Percentiles rank a stretch among this genome's conserved stretches.
These are phyloP conservation scores for Lytechinus pictus DNA, from an alignment of 35 echinoderm and acorn worm genomes.

Conservation along the genomic window DNA sequence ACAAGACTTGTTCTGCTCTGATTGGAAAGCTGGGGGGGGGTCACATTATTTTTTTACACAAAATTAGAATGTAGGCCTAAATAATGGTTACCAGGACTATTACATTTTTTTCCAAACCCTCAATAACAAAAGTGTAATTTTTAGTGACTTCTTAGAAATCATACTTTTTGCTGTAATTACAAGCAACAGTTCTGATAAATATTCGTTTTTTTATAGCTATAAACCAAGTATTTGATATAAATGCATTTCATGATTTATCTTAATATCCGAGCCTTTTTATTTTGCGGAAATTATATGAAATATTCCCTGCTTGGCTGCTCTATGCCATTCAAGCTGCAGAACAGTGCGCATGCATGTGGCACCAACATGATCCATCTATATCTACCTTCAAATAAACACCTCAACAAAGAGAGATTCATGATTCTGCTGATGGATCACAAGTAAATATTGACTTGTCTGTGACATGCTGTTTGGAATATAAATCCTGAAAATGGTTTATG, in stretches of 20 bases:
- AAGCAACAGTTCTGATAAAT: too few relatives aligned
- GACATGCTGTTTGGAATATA: background rate
- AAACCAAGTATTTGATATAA: background rate
- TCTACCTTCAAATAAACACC: background rate
- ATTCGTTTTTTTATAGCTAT: background rate
- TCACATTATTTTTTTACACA: too few relatives aligned
- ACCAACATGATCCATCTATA: background rate
- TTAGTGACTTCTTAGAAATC: too few relatives aligned
- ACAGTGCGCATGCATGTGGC: background rate
- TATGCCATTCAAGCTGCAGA: background rate
- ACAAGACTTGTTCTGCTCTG: too few relatives aligned
- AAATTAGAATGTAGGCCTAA: too few relatives aligned
- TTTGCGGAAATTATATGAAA: background rate
- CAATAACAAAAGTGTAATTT: too few relatives aligned
- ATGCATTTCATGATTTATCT: background rate
- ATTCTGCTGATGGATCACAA: background rate
- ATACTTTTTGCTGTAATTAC: too few relatives aligned
- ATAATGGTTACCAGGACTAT: too few relatives aligned
- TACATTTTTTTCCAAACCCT: too few relatives aligned
- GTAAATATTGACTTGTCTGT: slow-evolving; percentile 13
- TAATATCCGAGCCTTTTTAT: background rate
- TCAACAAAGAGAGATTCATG: background rate
- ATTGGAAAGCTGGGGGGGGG: too few relatives aligned
- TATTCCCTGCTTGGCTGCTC: background rate
- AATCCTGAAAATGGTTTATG: background rate